A percentile compares a stretch with the other conserved stretches of the same genome.
Conservation (phyloP, 1,140 invertebrate genomes). For the Mya arenaria region DNA sequence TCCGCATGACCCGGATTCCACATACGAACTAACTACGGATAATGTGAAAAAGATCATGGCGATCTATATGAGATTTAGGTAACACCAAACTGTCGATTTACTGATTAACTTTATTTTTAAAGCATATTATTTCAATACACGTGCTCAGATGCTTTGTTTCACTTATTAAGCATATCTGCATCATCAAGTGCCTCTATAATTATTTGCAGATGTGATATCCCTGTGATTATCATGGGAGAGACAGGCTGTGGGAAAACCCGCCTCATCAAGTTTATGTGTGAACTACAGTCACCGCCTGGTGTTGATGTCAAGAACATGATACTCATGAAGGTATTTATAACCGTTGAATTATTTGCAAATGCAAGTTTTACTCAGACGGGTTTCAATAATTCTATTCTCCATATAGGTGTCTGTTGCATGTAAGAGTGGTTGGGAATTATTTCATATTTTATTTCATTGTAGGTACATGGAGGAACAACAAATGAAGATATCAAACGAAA, state of each 20-base stretch:
- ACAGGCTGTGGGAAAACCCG: slow-evolving; percentile 79
- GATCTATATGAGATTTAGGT: slow-evolving; percentile 72
- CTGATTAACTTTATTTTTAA: no score
- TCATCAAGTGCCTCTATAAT: no score
- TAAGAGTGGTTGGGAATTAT: no score
- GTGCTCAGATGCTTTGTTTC: no score
- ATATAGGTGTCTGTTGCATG: no score
- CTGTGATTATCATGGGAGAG: slow-evolving; percentile 79
- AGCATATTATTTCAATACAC: no score
- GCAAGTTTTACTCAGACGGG: no score
- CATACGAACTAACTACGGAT: slow-evolving; percentile 51
- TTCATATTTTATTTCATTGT: no score
- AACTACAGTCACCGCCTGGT: slow-evolving; percentile 67
- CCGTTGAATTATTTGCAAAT: no score
- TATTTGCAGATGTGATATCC: slow-evolving; percentile 77
- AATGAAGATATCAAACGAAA: slow-evolving; percentile 68
- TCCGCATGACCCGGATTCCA: slow-evolving; percentile 18
- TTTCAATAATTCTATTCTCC: no score
- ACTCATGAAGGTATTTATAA: slow-evolving; percentile 74
- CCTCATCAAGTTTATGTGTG: slow-evolving; percentile 75
- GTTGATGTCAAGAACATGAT: slow-evolving; percentile 71
- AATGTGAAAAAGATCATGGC: slow-evolving; percentile 75
- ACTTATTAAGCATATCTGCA: no score
- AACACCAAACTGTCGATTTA: background rate
- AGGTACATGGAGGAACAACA: slow-evolving; percentile 76